Evolutionary conservation across 2,797 vertebrate genomes (phyloP).

Genomic region (Chiloscyllium punctatum): DNA sequence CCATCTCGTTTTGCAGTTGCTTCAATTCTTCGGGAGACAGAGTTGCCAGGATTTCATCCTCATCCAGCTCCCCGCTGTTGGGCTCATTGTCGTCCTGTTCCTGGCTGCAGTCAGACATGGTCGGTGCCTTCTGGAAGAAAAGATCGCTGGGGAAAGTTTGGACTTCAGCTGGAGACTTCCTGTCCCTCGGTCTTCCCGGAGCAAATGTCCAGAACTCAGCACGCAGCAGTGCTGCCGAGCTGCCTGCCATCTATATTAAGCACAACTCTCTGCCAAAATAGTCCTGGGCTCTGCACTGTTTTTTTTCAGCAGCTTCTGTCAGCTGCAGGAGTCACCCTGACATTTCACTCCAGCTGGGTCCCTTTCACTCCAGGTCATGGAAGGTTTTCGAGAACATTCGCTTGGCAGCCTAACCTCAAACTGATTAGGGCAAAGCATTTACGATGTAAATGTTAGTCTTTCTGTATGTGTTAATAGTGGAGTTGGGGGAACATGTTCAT

Average conservation of each 20-base stretch:
- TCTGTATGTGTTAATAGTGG: background rate
- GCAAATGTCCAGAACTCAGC: background rate
- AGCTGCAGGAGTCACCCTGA: slow-evolving; percentile 65
- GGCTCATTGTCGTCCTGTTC: slow-evolving; percentile 58
- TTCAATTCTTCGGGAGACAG: slow-evolving; percentile 85
- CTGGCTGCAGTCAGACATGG: slow-evolving; percentile 60
- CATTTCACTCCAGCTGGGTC: slow-evolving; percentile 65
- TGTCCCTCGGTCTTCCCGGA: background rate
- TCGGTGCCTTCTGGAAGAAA: slow-evolving; percentile 42
- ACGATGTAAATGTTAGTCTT: background rate
- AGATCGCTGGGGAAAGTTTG: background rate
- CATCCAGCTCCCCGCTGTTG: slow-evolving; percentile 72
- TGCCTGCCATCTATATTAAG: slow-evolving; percentile 63
- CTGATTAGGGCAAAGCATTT: background rate
- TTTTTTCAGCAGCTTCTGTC: slow-evolving; percentile 63
- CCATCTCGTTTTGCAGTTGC: slow-evolving; percentile 90
- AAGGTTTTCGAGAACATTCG: slow-evolving; percentile 45
- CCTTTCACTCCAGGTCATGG: background rate
- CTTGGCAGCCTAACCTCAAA: fast-evolving
- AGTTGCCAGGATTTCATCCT: slow-evolving; percentile 88
- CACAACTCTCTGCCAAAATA: slow-evolving; percentile 50
- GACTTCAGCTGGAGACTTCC: background rate
- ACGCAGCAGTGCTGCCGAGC: background rate
- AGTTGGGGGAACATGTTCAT: no score
- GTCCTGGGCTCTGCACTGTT: slow-evolving; percentile 55